Evolutionary conservation across 1,140 invertebrate species (phyloP).

Genomic region (Drosophila eugracilis): DNA sequence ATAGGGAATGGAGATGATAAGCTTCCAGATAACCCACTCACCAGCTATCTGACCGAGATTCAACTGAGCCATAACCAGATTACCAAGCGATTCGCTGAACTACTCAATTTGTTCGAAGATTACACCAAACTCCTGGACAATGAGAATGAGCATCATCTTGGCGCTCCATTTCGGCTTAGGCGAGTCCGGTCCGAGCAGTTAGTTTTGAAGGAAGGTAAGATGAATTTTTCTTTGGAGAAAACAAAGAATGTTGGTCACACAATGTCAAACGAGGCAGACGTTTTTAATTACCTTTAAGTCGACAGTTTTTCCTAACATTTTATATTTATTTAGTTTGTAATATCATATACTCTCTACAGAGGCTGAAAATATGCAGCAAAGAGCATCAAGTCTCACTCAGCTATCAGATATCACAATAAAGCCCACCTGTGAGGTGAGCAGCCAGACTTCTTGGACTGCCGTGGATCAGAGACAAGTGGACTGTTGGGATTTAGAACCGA

Average conservation of each 20-base stretch:
- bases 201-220: constrained; percentile 9
- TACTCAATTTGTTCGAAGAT: constrained; percentile 56
- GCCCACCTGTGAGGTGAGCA: constrained; percentile 33
- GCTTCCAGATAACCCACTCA: neutral
- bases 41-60: constrained; percentile 43
- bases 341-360: constrained; percentile 5
- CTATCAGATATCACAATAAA: constrained; percentile 40
- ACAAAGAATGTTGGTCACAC: neutral
- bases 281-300: neutral
- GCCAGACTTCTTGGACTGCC: constrained; percentile 46
- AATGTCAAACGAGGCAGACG: neutral
- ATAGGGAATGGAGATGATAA: neutral
- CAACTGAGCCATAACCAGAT: constrained; percentile 60
- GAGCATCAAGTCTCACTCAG: constrained; percentile 31
- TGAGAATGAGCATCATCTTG: constrained; percentile 11
- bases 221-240: neutral
- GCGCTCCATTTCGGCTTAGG: constrained; percentile 15
- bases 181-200: constrained; percentile 40
- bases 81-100: constrained; percentile 52
- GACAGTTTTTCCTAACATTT: neutral
- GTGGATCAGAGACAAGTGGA: constrained; percentile 6
- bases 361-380: constrained; percentile 6
- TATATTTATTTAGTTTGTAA: neutral
- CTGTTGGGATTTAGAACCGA: constrained; percentile 1
- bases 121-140: constrained; percentile 46